phyloP scores from a whole-genome alignment of 2,888 invertebrate species.

The Drepanosiphum platanoidis region DNA sequence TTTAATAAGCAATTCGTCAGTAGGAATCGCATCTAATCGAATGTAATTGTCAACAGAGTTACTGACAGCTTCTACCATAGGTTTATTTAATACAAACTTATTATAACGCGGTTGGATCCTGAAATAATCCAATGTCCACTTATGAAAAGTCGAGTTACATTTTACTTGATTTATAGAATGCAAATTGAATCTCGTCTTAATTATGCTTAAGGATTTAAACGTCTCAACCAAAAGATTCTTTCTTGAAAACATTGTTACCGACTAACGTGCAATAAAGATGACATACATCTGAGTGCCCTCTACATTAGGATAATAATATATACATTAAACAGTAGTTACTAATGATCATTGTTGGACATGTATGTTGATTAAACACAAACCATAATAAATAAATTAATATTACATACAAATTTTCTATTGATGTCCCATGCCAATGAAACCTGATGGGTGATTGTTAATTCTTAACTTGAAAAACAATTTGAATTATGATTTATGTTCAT shows the following conservation, averaged over 20 bases:
- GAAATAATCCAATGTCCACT: conserved; percentile 39
- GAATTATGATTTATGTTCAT: no score
- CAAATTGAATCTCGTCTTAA: background rate
- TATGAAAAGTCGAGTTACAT: conserved; percentile 24
- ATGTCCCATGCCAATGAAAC: no score
- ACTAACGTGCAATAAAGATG: no score
- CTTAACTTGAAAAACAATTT: no score
- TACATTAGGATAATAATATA: no score
- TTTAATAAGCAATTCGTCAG: conserved; percentile 34
- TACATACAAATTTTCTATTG: no score
- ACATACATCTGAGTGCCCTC: no score
- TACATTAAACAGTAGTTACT: no score
- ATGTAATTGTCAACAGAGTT: background rate
- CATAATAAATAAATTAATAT: no score
- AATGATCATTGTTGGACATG: no score
- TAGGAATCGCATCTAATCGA: conserved; percentile 14
- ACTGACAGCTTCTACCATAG: background rate
- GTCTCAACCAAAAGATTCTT: background rate
- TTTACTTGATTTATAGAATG: background rate
- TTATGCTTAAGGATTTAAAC: conserved; percentile 4
- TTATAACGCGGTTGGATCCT: conserved; percentile 30
- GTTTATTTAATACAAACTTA: conserved; percentile 34
- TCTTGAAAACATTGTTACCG: conserved; percentile 20
- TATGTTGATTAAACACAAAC: no score
- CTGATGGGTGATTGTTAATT: no score